These are phyloP conservation scores for Sarcophaga carnaria DNA, from an alignment of 2,888 invertebrate genomes.

Conservation along the genomic window DNA sequence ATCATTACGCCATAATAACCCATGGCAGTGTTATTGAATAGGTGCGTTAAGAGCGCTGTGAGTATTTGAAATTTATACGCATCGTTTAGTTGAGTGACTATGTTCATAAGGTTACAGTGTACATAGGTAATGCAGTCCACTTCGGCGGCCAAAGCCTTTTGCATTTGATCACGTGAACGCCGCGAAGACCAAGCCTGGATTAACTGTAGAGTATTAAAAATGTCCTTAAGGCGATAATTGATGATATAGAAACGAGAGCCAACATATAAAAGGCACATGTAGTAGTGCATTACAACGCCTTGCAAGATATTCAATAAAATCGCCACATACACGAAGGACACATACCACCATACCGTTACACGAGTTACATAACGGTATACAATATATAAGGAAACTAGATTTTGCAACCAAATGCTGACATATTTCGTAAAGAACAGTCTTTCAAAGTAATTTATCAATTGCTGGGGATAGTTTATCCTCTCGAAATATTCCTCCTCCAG, in stretches of 20 bases:
- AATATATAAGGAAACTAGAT: neutral
- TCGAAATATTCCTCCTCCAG: slow-evolving; percentile 54
- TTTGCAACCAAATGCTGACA: slow-evolving; percentile 17
- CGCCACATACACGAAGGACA: slow-evolving; percentile 20
- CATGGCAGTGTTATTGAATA: slow-evolving; percentile 45
- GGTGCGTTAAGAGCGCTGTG: slow-evolving; percentile 7
- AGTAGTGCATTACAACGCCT: slow-evolving; percentile 47
- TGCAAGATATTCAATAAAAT: slow-evolving; percentile 38
- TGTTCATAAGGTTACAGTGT: slow-evolving; percentile 31
- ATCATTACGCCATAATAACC: slow-evolving; percentile 54
- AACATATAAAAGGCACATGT: slow-evolving; percentile 39
- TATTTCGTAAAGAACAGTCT: slow-evolving; percentile 30
- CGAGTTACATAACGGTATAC: slow-evolving; percentile 12
- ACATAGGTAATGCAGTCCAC: slow-evolving; percentile 34
- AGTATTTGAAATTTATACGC: slow-evolving; percentile 47
- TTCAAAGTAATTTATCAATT: slow-evolving; percentile 12
- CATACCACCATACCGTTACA: slow-evolving; percentile 37
- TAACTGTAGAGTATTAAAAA: neutral
- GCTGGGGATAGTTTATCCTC: slow-evolving; percentile 14
- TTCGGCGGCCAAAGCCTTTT: slow-evolving; percentile 49
- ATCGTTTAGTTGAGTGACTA: slow-evolving; percentile 29
- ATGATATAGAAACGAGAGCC: slow-evolving; percentile 34
- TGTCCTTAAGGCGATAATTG: slow-evolving; percentile 43
- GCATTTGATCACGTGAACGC: slow-evolving; percentile 36
- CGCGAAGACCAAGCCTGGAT: neutral